Evolutionary conservation across 2,797 vertebrate species (phyloP), one percentile per base, ranked within the genome.

Genomic region (Galago senegalensis): DNA sequence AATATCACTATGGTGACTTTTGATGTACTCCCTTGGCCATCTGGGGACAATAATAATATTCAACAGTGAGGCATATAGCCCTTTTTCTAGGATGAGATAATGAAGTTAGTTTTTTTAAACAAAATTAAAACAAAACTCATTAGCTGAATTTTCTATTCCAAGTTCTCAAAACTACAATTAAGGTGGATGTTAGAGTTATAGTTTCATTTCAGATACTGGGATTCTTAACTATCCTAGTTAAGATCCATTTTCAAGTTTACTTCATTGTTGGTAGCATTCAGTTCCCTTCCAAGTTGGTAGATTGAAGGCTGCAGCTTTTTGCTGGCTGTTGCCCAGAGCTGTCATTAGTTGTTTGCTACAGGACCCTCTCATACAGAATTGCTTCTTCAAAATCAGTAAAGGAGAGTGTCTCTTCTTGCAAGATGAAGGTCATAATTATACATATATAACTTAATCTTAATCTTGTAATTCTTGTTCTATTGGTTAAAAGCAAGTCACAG

Each of bases 401-500:
- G 29, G 11, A 84, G 67, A 65, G n/a, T 56, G 40, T 63, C 27
- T 63, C 21, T 72, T 49, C 80, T 49, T 27, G 92, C 21, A 88
- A 77, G 53, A 43, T n/a, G 10, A 17, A 83, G 16, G 11, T 81
- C 25, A 69, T 34, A 60, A n/a, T 87, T 46, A 73, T 17, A 75
- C 58, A 73, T 17, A 75, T 67, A 18, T 67, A 72, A 90, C 12
- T 56, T 37, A 69, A 70, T 27, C 69, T 75, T 13, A 16, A 83
- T 69, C n/a, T 27, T 23, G 61, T 92, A 27, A 92, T 43, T 7
- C 17, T 77, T 43, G 61, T 49, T 93, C 37, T 81, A 5, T 79
- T 85, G 60, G 13, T 58, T 67, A 92, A 67, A 92, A 76, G 46
- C 27, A 94, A 46, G 37, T 82, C 25, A 82, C 5, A 91, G n/a